phyloP scores from a whole-genome alignment of 2,888 invertebrate species.

The Therioaphis trifolii region DNA sequence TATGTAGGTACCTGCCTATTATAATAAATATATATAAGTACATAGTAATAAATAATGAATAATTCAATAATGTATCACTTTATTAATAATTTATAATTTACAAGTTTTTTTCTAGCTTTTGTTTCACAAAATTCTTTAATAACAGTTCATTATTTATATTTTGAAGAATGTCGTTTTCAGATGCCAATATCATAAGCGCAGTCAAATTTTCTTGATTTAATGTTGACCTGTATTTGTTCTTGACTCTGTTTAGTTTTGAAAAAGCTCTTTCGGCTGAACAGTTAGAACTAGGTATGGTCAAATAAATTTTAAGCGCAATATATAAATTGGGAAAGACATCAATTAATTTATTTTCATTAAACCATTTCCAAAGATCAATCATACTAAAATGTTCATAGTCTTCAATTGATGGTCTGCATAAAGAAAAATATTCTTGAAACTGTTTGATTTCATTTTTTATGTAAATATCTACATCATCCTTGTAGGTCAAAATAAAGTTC shows the following conservation, averaged over 20 bases:
- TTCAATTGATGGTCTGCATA: neutral
- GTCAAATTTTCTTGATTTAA: too few relatives aligned
- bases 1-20: neutral
- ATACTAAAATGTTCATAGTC: neutral
- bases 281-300: neutral
- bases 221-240: constrained; percentile 1
- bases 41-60: constrained; percentile 21
- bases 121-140: constrained; percentile 22
- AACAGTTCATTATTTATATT: neutral
- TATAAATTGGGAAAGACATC: constrained; percentile 22
- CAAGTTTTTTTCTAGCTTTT: neutral
- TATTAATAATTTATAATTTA: neutral
- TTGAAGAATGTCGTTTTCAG: constrained; percentile 17
- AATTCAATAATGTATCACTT: constrained; percentile 3
- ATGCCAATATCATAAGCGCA: constrained; percentile 19
- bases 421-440: too few relatives aligned
- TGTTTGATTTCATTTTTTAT: constrained; percentile 17
- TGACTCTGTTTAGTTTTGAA: constrained; percentile 12
- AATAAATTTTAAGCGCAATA: constrained; percentile 21
- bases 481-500: neutral
- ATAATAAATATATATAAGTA: neutral
- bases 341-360: constrained; percentile 15
- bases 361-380: constrained; percentile 25
- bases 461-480: neutral
- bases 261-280: constrained; percentile 12